Base-by-base conservation (phyloP, 2,888 invertebrate genomes). In the Pteria penguin region DNA sequence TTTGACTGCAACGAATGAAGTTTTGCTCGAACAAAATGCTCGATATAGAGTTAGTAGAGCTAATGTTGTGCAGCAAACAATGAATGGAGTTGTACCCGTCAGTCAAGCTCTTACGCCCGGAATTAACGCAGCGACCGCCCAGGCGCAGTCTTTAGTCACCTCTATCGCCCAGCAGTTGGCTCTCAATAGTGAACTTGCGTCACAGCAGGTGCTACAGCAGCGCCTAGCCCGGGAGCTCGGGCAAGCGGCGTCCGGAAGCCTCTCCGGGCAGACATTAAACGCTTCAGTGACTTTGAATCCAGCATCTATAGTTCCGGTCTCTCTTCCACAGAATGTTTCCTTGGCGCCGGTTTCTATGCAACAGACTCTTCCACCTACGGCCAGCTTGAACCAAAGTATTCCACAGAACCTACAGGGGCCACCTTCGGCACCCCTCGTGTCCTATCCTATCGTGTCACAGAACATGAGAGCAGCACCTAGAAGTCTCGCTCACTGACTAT, bases 1-100 rank as follows among this genome's bases (percentile, higher is more conserved):
- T 90, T 92, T 96, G 78, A 95, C 95, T 45, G 95, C 95, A 1
- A 95, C 96, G 8, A 96, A 96, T 90, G 96, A 96, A 89, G 96
- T 96, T 90, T 93, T 96, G 14, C 91, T 96, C 80, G 95, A 95
- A 86, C 96, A 96, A 92, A 96, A 96, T 91, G 95, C 96, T 29
- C 94, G 95, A 81, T 92, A 95, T 77, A 93, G 96, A 33, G 86
- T 89, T 62, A 86, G 87, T 81, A 87, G 88, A 76, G 79, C 88
- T 26, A 89, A 87, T 62, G 80, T 86, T 31, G 81, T 87, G 14
- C 85, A 86, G 71, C 79, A 81, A 26, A 82, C 86, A 29, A 85
- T 84, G 45, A 76, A 83, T 18, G 77, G 82, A 14, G 86, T 84
- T 55, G 84, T 89, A 4, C 82, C 87, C 11, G 83, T 84, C 18